These are phyloP conservation scores for Pardosa pseudoannulata DNA, from an alignment of 2,888 invertebrate genomes.

Conservation along the genomic window DNA sequence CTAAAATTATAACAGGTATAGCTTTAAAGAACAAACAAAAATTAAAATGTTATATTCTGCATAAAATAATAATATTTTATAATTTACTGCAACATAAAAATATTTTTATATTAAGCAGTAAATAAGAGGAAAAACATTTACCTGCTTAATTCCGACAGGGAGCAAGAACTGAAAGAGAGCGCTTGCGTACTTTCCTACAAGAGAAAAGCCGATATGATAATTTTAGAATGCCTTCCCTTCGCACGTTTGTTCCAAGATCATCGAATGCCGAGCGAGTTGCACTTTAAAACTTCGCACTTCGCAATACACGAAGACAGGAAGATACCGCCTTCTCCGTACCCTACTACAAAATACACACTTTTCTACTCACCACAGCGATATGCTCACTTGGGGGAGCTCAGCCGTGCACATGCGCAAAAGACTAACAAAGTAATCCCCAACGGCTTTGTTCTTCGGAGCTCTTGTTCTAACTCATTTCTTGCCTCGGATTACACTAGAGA, in stretches of 20 bases:
- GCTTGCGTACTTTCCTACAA: neutral
- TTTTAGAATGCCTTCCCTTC: neutral
- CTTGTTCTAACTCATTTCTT: neutral
- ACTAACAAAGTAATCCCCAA: neutral
- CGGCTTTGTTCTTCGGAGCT: neutral
- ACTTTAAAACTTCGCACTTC: neutral
- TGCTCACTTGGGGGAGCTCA: neutral
- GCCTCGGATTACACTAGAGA: neutral
- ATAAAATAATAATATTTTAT: too few relatives aligned
- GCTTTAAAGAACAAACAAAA: too few relatives aligned
- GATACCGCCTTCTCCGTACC: neutral
- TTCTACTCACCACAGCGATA: neutral
- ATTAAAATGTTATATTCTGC: too few relatives aligned
- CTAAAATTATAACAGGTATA: too few relatives aligned
- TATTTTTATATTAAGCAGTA: too few relatives aligned
- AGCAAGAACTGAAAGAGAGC: neutral
- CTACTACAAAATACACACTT: slow-evolving; percentile 4
- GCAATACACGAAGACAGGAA: neutral
- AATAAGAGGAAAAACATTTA: too few relatives aligned
- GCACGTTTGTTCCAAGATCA: neutral
- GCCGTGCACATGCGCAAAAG: neutral
- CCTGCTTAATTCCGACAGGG: neutral
- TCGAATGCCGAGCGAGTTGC: neutral
- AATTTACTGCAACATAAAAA: too few relatives aligned
- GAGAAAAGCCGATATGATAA: neutral